These are phyloP conservation scores for Aphidius ervi DNA, from an alignment of 1,140 invertebrate genomes.

Conservation along the genomic window DNA sequence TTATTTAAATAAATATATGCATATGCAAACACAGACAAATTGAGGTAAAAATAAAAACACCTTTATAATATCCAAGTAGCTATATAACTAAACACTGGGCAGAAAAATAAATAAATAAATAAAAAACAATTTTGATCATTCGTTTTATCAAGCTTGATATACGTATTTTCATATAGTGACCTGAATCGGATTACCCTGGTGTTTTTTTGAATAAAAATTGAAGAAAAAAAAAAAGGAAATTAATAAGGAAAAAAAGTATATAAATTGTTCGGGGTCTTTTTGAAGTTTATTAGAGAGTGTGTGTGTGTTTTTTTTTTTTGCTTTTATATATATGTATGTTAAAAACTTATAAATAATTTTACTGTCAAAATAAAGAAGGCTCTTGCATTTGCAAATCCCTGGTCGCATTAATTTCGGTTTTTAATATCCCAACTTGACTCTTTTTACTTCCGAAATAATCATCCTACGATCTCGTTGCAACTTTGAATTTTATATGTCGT, in stretches of 20 bases:
- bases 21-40: too few species aligned
- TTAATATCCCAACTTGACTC: conserved; percentile 1
- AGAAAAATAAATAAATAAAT: not conserved
- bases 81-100: not conserved
- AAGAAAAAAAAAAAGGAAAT: conserved; percentile 7
- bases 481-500: not conserved
- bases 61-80: too few species aligned
- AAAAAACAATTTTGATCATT: not conserved
- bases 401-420: conserved; percentile 21
- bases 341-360: conserved; percentile 23
- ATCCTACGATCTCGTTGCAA: conserved; percentile 7
- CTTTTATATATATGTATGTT: too few species aligned
- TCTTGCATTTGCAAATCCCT: conserved; percentile 18
- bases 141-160: not conserved
- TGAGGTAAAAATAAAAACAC: too few species aligned
- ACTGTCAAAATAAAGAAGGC: conserved; percentile 25
- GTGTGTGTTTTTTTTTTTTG: too few species aligned
- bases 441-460: not conserved
- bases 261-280: too few species aligned
- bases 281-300: too few species aligned
- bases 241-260: not conserved
- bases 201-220: not conserved
- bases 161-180: conserved; percentile 1
- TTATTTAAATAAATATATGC: too few species aligned
- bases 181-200: conserved; percentile 19